Evolutionary conservation across 2,113 vertebrate species (phyloP), one percentile per base, ranked within the genome.

Genomic region (Rafetus swinhoei): DNA sequence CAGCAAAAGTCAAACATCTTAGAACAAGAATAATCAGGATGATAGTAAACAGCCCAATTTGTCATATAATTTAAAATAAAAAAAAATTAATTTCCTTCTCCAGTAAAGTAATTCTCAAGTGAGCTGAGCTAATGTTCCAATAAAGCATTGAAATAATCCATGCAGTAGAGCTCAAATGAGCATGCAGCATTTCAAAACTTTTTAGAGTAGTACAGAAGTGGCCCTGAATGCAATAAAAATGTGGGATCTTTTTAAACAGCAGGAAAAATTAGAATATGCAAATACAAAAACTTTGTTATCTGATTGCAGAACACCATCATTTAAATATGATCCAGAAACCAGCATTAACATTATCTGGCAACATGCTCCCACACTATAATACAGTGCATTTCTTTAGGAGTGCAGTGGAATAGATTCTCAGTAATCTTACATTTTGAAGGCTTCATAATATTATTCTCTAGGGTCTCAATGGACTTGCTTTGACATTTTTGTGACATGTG

Each of bases 51-150:
- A 90, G 7, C 24, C 91, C 10, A 8, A 45, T 59, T 83, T 69
- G 22, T 84, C 57, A 85, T 91, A 80, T 93, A 85, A 90, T 90
- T 84, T 84, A 29, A 90, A 80, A 79, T 89, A 87, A n/a, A 84
- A 85, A 54, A 9, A 1, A 13, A 45, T 14, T 86, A 83, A 87
- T 84, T 89, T 91, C 39, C 54, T 27, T 79, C 32, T 81, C 29
- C 79, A 56, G 25, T 86, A 45, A 57, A 77, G 45, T 86, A 94
- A 92, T 90, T 94, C 87, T 93, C 35, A 85, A 82, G 76, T 86
- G 82, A 93, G 21, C 60, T 54, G 74, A 91, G 74, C 79, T 90
- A 94, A 93, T 92, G 69, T 85, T 92, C 21, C 83, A 94, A 81
- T 91, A 90, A 95, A 96, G 86, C 6, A 80, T 60, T 74, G 12